Evolutionary conservation across 2,113 vertebrate species (phyloP), one percentile per base, ranked within the genome.

Genomic region (Pluvianellus socialis): DNA sequence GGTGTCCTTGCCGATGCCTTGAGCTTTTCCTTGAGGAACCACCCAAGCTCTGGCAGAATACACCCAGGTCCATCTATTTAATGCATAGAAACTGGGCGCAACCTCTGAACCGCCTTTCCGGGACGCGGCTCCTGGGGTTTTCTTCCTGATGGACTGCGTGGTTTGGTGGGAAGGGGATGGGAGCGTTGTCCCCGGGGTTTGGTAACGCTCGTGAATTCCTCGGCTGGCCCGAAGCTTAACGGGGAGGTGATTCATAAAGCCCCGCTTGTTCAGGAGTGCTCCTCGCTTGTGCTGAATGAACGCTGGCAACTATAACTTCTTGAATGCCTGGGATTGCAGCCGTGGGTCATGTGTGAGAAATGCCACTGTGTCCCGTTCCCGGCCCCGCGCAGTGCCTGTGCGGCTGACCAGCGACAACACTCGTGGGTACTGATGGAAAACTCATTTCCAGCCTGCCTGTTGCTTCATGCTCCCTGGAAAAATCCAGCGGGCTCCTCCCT

Each of bases 401-500:
- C 12, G 42, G 47, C 85, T 42, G 86, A 81, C 63, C 82, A 30
- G 3, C 9, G 14, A 86, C 84, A 22, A 1, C 83, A 1, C 7
- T 49, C 20, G 8, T 2, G 44, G 83, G 75, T 61, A 71, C 86
- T 38, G 1, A 66, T 95, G 94, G 95, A 97, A 97, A 97, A 96
- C 76, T 95, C 74, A 94, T 96, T 96, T 96, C 77, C 92, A 96
- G 90, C 66, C 12, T 21, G 93, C 94, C 94, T 97, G 94, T 96
- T 96, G 94, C 95, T 95, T 84, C 93, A 53, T 12, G 55, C 89
- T 97, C 96, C 92, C 89, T 95, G 93, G 96, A 97, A 97, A 97
- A 97, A 97, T 96, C 96, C 94, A 92, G 79, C 0, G 84, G 93
- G 62, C 83, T 96, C 95, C 94, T 96, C 94, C 96, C 95, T 96